Percentiles rank a stretch among this genome's conserved stretches.
phyloP scores from a whole-genome alignment of 2,113 vertebrate species.

The Nibea coibor region DNA sequence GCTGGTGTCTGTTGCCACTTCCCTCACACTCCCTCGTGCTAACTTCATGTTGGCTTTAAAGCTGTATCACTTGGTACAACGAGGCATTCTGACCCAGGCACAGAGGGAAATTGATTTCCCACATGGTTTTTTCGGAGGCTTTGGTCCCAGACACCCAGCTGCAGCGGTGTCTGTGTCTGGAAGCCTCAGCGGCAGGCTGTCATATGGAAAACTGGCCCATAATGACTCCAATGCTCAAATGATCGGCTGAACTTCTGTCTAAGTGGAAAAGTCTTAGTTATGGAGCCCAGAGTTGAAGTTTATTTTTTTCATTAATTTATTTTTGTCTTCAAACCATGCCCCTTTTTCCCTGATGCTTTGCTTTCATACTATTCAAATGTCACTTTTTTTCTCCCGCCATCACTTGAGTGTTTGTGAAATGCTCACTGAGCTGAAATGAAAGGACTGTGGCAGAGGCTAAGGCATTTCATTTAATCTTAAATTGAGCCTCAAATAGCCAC shows the following conservation, averaged over 20 bases:
- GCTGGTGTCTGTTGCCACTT: slow-evolving; percentile 27
- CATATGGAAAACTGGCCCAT: slow-evolving; percentile 55
- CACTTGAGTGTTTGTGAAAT: background rate
- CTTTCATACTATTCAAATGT: slow-evolving; percentile 17
- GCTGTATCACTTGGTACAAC: slow-evolving; percentile 50
- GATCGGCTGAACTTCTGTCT: slow-evolving; percentile 30
- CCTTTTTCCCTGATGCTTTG: slow-evolving; percentile 8
- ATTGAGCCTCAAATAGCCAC: slow-evolving; percentile 6
- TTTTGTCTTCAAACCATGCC: background rate
- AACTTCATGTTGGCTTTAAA: slow-evolving; percentile 43
- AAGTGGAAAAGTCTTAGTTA: slow-evolving; percentile 26
- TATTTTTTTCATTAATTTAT: slow-evolving; percentile 22
- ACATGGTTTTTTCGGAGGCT: slow-evolving; percentile 63
- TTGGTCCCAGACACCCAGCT: slow-evolving; percentile 66
- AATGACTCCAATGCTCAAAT: slow-evolving; percentile 49
- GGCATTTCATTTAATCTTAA: slow-evolving; percentile 6
- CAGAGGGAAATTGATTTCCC: slow-evolving; percentile 61
- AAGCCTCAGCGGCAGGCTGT: slow-evolving; percentile 52
- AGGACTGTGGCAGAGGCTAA: background rate
- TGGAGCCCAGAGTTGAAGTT: slow-evolving; percentile 2
- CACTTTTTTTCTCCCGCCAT: background rate
- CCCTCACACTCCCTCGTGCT: slow-evolving; percentile 18
- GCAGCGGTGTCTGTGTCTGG: slow-evolving; percentile 63
- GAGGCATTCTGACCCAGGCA: slow-evolving; percentile 56
- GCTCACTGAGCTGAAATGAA: slow-evolving; percentile 1